phyloP scores from a whole-genome alignment of 1,140 invertebrate species.

The Penaeus indicus region DNA sequence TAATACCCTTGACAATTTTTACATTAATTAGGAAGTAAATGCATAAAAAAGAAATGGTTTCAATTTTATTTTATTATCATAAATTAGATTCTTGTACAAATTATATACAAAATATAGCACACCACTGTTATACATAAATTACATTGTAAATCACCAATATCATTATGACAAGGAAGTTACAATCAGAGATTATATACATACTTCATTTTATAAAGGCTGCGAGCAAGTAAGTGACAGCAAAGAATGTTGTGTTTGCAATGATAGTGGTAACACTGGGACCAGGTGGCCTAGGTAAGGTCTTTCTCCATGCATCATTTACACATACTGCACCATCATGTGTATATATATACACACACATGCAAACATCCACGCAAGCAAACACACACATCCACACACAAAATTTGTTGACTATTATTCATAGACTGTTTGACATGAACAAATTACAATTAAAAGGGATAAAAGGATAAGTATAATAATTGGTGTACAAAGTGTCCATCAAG shows the following conservation, averaged over 20 bases:
- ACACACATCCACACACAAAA: too few species aligned
- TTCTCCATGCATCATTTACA: slow-evolving; percentile 21
- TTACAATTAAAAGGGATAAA: too few species aligned
- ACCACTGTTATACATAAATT: slow-evolving; percentile 63
- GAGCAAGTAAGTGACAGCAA: slow-evolving; percentile 35
- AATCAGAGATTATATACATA: slow-evolving; percentile 48
- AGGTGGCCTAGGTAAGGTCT: slow-evolving; percentile 29
- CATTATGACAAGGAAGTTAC: slow-evolving; percentile 56
- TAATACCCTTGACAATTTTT: not conserved
- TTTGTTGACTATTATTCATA: too few species aligned
- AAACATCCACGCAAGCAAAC: not conserved
- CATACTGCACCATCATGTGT: too few species aligned
- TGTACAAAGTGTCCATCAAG: too few species aligned
- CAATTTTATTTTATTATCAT: slow-evolving; percentile 59
- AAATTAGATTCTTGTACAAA: slow-evolving; percentile 63
- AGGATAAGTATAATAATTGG: too few species aligned
- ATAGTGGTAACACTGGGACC: slow-evolving; percentile 34
- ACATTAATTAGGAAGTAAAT: not conserved
- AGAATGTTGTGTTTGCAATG: slow-evolving; percentile 13
- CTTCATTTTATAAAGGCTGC: slow-evolving; percentile 28
- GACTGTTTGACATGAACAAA: too few species aligned
- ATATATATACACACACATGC: not conserved
- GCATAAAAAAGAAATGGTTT: not conserved
- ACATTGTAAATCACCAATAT: slow-evolving; percentile 61
- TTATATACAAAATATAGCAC: slow-evolving; percentile 63